Percentiles rank a stretch among this genome's conserved stretches.
Conservation (phyloP, 2,113 vertebrate species). For the Heterochromis multidens region DNA sequence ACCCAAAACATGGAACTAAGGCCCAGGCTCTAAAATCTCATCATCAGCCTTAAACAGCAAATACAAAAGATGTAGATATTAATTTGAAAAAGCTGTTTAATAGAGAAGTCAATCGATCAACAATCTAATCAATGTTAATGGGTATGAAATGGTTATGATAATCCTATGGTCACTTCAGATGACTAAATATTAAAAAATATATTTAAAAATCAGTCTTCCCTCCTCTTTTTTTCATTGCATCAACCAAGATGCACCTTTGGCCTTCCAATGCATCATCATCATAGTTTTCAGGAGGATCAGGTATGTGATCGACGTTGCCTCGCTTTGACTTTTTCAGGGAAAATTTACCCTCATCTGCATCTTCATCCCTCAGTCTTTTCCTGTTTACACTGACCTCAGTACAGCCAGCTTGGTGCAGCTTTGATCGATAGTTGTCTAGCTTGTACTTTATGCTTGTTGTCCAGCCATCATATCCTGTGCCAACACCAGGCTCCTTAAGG, state of each 20-base stretch:
- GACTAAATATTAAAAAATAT: no score
- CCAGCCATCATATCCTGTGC: not conserved
- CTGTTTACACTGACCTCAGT: not conserved
- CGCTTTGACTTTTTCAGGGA: not conserved
- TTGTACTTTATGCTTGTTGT: not conserved
- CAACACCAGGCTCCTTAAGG: not conserved
- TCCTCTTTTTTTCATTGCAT: not conserved
- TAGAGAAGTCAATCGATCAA: not conserved
- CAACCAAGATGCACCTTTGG: not conserved
- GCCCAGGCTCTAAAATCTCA: no score
- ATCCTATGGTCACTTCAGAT: no score
- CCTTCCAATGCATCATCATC: not conserved
- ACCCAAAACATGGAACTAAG: no score
- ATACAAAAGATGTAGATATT: no score
- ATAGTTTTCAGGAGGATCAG: not conserved
- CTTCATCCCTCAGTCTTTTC: not conserved
- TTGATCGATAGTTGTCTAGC: not conserved
- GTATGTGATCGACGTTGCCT: not conserved
- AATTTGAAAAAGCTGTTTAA: not conserved
- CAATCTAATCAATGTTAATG: not conserved
- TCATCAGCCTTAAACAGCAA: no score
- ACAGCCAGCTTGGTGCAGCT: not conserved
- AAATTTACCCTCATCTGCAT: not conserved
- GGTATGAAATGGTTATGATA: not conserved
- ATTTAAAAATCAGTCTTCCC: not conserved